Evolutionary conservation across 2,113 vertebrate genomes (phyloP).

Genomic region (Salvator merianae): DNA sequence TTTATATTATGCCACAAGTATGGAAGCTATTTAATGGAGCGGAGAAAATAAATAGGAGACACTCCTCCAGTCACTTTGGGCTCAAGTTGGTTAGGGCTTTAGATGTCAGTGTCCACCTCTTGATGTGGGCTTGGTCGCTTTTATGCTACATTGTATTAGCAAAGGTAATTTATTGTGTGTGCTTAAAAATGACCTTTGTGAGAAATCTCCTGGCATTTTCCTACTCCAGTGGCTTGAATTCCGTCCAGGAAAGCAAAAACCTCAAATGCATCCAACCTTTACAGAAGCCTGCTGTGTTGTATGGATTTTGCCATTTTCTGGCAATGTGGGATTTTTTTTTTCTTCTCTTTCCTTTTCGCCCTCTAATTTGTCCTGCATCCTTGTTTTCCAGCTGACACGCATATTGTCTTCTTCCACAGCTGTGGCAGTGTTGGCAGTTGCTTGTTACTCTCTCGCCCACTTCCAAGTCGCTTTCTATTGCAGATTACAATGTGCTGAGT

Average conservation of each 20-base stretch:
- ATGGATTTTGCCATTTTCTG: constrained; percentile 15
- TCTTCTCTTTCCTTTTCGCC: background rate
- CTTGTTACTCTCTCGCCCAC: constrained; percentile 30
- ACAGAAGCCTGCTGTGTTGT: background rate
- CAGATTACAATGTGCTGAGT: constrained; percentile 29
- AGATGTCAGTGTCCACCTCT: too few species aligned
- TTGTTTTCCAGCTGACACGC: constrained; percentile 32
- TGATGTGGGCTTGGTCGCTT: too few species aligned
- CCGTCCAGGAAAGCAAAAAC: background rate
- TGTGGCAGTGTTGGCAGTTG: constrained; percentile 22
- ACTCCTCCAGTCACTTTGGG: too few species aligned
- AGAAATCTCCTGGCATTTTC: background rate
- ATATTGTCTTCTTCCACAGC: constrained; percentile 30
- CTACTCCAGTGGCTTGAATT: background rate
- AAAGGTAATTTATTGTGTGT: background rate
- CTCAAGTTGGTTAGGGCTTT: too few species aligned
- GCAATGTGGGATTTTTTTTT: background rate
- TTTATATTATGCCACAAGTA: too few species aligned
- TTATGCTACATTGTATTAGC: background rate
- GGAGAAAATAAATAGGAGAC: too few species aligned
- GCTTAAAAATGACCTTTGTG: background rate
- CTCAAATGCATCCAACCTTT: background rate
- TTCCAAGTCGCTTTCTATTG: constrained; percentile 36
- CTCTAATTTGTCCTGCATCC: constrained; percentile 16
- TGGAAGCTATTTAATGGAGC: too few species aligned